phyloP scores from a whole-genome alignment of 2,797 vertebrate genomes.

The Peromyscus nudipes region DNA sequence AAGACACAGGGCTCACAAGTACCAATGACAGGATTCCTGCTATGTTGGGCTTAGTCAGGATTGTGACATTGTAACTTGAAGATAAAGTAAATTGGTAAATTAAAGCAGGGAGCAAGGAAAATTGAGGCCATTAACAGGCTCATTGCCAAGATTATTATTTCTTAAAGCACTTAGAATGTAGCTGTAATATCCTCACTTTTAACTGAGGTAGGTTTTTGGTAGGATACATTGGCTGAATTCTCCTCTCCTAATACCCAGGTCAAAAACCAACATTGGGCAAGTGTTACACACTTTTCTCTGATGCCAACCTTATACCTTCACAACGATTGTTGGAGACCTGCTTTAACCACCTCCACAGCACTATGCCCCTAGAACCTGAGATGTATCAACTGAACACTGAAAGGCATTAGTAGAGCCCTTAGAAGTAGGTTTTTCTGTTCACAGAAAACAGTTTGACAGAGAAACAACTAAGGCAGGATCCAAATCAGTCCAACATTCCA shows the following conservation, averaged over 20 bases:
- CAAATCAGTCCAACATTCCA: background rate
- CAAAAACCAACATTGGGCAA: background rate
- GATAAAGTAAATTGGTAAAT: background rate
- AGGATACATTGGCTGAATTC: background rate
- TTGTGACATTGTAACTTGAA: background rate
- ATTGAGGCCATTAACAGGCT: background rate
- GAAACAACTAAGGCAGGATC: too few relatives aligned
- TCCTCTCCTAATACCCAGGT: background rate
- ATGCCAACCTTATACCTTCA: background rate
- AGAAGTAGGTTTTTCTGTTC: background rate
- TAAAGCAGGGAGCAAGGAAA: background rate
- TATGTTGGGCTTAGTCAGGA: background rate
- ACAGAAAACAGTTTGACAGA: background rate
- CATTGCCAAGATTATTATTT: background rate
- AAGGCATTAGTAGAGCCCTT: background rate
- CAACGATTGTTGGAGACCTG: background rate
- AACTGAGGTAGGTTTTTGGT: background rate
- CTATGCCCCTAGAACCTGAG: background rate
- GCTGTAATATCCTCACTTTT: background rate
- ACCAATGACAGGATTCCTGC: background rate
- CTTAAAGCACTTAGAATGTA: background rate
- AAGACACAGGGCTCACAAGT: background rate
- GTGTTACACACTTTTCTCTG: background rate
- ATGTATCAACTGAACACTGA: fast-evolving
- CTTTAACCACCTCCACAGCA: background rate